phyloP scores from a whole-genome alignment of 2,888 invertebrate genomes.

The Drosophila nr. perissopoda region DNA sequence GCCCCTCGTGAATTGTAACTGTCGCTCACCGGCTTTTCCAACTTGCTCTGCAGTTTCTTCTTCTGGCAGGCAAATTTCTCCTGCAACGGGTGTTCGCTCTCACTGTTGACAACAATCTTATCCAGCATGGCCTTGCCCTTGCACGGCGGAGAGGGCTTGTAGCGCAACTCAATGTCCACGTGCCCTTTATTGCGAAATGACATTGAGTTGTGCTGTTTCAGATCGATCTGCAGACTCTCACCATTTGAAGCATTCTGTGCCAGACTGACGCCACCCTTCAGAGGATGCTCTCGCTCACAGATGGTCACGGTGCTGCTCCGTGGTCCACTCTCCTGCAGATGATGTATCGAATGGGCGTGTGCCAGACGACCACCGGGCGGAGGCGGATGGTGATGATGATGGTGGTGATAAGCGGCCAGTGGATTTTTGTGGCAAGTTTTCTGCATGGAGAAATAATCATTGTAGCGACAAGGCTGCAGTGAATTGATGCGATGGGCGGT shows the following conservation, averaged over 20 bases:
- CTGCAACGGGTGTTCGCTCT: conserved; percentile 75
- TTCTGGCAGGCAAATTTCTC: conserved; percentile 58
- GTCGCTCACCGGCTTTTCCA: conserved; percentile 82
- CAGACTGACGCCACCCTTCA: conserved; percentile 59
- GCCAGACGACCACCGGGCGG: conserved; percentile 42
- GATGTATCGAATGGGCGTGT: conserved; percentile 70
- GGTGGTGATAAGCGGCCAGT: conserved; percentile 69
- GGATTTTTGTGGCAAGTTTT: conserved; percentile 81
- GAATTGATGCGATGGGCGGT: conserved; percentile 80
- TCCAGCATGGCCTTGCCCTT: conserved; percentile 87
- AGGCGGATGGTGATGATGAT: conserved; percentile 67
- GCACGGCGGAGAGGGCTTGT: conserved; percentile 86
- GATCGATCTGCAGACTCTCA: conserved; percentile 83
- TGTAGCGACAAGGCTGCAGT: conserved; percentile 82
- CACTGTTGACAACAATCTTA: conserved; percentile 83
- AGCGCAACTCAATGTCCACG: conserved; percentile 90
- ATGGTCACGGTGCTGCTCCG: conserved; percentile 76
- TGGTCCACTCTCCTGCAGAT: conserved; percentile 73
- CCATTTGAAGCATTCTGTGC: conserved; percentile 72
- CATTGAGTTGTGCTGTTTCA: conserved; percentile 88
- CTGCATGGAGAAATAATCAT: conserved; percentile 81
- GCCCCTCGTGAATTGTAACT: conserved; percentile 41
- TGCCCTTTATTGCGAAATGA: conserved; percentile 87
- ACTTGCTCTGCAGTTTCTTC: conserved; percentile 70
- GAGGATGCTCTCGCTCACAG: conserved; percentile 78